Conservation (phyloP, 2,888 invertebrate species). For the Morinoia aosen region DNA sequence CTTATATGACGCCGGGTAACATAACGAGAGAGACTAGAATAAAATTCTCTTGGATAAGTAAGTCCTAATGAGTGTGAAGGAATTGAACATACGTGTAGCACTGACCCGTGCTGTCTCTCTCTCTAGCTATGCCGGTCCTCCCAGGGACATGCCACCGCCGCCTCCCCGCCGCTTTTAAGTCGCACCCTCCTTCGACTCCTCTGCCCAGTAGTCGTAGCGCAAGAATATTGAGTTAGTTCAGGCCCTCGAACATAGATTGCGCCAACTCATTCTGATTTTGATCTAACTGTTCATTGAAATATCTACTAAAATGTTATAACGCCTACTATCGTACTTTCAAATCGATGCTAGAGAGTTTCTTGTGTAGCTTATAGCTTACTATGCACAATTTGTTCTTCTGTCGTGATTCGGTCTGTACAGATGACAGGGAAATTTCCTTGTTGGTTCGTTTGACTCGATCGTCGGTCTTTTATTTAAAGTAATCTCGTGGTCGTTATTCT, state of each 20-base stretch:
- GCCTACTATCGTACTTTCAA: neutral
- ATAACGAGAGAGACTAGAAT: neutral
- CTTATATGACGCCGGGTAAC: neutral
- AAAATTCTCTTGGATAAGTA: neutral
- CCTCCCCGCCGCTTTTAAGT: slow-evolving; percentile 67
- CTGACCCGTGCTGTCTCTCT: slow-evolving; percentile 63
- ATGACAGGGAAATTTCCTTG: neutral
- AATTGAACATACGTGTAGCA: neutral
- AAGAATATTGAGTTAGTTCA: neutral
- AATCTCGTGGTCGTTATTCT: neutral
- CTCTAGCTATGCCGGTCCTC: slow-evolving; percentile 68
- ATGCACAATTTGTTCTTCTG: neutral
- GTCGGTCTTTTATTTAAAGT: neutral
- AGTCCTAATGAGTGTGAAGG: neutral
- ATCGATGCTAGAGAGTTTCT: neutral
- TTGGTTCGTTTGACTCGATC: neutral
- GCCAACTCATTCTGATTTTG: neutral
- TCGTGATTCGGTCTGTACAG: neutral
- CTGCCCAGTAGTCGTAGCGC: slow-evolving; percentile 7
- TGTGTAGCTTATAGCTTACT: neutral
- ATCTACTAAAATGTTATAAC: neutral
- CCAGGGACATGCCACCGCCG: slow-evolving; percentile 64
- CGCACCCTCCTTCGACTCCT: neutral
- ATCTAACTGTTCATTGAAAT: neutral
- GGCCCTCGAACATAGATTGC: neutral